These are phyloP conservation scores for Mercenaria mercenaria DNA, from an alignment of 1,140 invertebrate species.

Conservation along the genomic window DNA sequence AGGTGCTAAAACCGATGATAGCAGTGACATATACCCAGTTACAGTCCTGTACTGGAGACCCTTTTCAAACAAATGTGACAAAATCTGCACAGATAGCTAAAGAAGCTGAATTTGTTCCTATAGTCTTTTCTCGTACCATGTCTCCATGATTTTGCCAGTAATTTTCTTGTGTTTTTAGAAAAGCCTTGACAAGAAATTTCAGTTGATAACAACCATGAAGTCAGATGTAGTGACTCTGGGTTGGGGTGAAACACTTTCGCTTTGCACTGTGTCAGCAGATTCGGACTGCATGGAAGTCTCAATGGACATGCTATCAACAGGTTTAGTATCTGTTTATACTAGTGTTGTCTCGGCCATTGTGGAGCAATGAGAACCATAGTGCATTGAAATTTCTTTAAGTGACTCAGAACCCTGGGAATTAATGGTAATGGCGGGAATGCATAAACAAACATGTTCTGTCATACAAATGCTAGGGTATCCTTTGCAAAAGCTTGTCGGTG, in stretches of 20 bases:
- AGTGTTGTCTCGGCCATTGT: constrained; percentile 34
- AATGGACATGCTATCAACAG: constrained; percentile 22
- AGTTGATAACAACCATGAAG: constrained; percentile 63
- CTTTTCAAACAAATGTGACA: constrained; percentile 15
- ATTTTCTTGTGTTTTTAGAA: constrained; percentile 28
- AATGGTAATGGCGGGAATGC: constrained; percentile 39
- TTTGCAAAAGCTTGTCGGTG: constrained; percentile 47
- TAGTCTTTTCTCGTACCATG: constrained; percentile 47
- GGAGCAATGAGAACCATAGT: constrained; percentile 46
- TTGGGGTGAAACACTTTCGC: constrained; percentile 29
- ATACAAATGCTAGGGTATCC: constrained; percentile 61
- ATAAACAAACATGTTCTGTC: constrained; percentile 52
- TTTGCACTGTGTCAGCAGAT: constrained; percentile 36
- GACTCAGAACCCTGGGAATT: neutral
- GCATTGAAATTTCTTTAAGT: constrained; percentile 27
- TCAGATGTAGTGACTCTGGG: constrained; percentile 36
- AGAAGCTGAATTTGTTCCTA: constrained; percentile 30
- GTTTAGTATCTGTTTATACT: constrained; percentile 4
- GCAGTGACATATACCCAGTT: constrained; percentile 50
- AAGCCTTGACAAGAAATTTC: constrained; percentile 24
- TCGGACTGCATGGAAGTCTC: neutral
- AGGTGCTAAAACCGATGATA: constrained; percentile 35
- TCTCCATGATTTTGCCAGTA: constrained; percentile 38
- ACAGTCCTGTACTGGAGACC: constrained; percentile 35
- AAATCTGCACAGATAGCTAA: constrained; percentile 38